Percentiles rank a stretch among this genome's conserved stretches.
Evolutionary conservation across 2,113 vertebrate species (phyloP).

Genomic region (Numida meleagris): DNA sequence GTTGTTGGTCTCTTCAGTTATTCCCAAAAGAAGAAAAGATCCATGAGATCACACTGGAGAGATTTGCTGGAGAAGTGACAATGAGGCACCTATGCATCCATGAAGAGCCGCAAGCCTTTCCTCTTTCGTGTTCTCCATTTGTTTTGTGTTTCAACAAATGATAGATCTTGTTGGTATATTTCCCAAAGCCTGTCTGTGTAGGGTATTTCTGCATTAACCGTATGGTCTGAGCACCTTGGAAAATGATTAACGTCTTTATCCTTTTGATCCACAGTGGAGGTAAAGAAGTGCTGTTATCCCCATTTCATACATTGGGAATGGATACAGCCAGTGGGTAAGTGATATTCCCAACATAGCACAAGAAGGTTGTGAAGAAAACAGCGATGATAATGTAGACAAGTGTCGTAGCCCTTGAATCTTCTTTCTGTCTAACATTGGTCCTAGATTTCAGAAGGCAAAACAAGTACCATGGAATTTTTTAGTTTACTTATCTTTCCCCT

Average conservation of each 20-base stretch:
- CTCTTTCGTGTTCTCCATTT: background rate
- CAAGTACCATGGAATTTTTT: background rate
- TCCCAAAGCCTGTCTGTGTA: background rate
- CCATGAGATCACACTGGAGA: background rate
- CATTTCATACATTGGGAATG: constrained; percentile 3
- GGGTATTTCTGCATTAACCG: background rate
- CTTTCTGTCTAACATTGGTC: background rate
- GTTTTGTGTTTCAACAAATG: background rate
- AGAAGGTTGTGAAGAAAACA: background rate
- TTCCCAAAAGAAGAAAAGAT: background rate
- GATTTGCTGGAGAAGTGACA: fast-evolving
- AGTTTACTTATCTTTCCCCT: background rate
- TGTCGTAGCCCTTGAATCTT: background rate
- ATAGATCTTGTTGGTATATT: background rate
- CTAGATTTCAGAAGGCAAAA: background rate
- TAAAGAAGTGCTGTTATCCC: constrained; percentile 7
- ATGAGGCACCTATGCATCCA: background rate
- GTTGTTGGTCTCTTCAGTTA: background rate
- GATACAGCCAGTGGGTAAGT: constrained; percentile 4
- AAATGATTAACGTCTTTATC: background rate
- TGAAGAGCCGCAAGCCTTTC: background rate
- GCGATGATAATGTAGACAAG: background rate
- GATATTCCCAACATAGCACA: background rate
- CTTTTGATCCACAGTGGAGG: constrained; percentile 45
- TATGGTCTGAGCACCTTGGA: background rate